Evolutionary conservation across 2,888 invertebrate genomes (phyloP).

Genomic region (Argynnis bischoffii): DNA sequence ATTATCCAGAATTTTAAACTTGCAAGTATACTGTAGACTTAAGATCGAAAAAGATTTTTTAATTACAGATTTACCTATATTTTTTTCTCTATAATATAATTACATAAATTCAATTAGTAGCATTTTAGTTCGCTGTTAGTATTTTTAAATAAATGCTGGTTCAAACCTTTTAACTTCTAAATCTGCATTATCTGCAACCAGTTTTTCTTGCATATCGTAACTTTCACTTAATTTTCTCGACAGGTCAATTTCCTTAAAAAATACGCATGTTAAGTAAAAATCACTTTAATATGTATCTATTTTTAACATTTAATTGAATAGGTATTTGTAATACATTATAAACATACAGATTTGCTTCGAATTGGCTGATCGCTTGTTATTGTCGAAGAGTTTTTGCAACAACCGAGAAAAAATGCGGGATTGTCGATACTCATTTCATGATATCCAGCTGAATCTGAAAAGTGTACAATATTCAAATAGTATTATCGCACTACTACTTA

Average conservation of each 20-base stretch:
- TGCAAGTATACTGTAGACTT: too few species aligned
- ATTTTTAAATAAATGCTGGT: not conserved
- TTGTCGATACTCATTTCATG: slow-evolving; percentile 66
- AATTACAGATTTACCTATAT: too few species aligned
- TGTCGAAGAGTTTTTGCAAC: slow-evolving; percentile 38
- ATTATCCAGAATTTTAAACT: too few species aligned
- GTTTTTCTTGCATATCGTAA: slow-evolving; percentile 85
- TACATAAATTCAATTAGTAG: not conserved
- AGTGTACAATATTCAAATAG: not conserved
- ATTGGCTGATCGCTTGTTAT: slow-evolving; percentile 47
- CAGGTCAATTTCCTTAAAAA: slow-evolving; percentile 71
- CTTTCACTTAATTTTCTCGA: slow-evolving; percentile 84
- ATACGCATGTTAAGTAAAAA: slow-evolving; percentile 25
- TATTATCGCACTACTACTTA: too few species aligned
- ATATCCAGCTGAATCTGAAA: slow-evolving; percentile 56
- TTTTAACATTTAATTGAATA: too few species aligned
- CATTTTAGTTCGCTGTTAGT: too few species aligned
- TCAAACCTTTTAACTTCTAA: slow-evolving; percentile 85
- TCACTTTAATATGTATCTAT: not conserved
- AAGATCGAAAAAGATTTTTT: too few species aligned
- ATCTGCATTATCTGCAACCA: slow-evolving; percentile 85
- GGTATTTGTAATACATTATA: not conserved
- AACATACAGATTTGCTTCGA: slow-evolving; percentile 73
- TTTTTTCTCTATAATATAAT: not conserved
- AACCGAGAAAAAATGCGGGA: slow-evolving; percentile 55